A percentile compares a stretch with the other conserved stretches of the same genome.
These are phyloP conservation scores for Microchirus variegatus DNA, from an alignment of 2,797 vertebrate species.

Conservation along the genomic window DNA sequence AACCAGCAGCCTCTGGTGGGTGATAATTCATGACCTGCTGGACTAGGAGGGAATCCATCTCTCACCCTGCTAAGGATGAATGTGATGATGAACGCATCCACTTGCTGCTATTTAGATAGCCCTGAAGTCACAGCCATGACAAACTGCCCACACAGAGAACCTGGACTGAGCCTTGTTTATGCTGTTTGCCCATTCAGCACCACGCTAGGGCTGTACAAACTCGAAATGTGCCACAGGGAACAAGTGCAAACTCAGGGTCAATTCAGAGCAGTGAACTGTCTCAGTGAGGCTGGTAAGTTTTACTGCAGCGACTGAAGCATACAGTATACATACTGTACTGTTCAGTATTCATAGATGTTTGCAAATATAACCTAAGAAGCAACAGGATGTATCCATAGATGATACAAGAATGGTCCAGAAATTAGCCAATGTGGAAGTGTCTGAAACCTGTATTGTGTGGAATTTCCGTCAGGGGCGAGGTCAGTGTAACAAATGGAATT, in stretches of 20 bases:
- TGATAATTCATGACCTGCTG: slow-evolving; percentile 75
- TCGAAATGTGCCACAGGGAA: slow-evolving; percentile 47
- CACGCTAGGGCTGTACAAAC: slow-evolving; percentile 29
- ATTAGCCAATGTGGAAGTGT: too few relatives aligned
- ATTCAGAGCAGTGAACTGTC: slow-evolving; percentile 15
- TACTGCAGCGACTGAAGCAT: background rate
- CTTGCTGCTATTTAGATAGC: slow-evolving; percentile 75
- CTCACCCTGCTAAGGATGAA: slow-evolving; percentile 68
- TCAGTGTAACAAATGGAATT: too few relatives aligned
- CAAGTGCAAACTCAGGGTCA: slow-evolving; percentile 50
- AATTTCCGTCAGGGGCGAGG: too few relatives aligned
- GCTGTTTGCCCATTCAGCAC: slow-evolving; percentile 45
- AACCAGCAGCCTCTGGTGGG: slow-evolving; percentile 63
- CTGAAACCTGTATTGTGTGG: too few relatives aligned
- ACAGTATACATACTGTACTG: background rate
- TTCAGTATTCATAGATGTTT: background rate
- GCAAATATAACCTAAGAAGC: too few relatives aligned
- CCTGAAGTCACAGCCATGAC: slow-evolving; percentile 73
- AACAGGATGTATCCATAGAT: too few relatives aligned
- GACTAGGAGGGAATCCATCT: slow-evolving; percentile 64
- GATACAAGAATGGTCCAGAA: too few relatives aligned
- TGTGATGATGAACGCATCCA: slow-evolving; percentile 67
- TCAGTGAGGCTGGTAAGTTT: slow-evolving; percentile 8
- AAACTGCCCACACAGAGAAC: slow-evolving; percentile 66
- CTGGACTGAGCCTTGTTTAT: slow-evolving; percentile 58